phyloP scores from a whole-genome alignment of 1,140 invertebrate species.

The Nasonia vitripennis region DNA sequence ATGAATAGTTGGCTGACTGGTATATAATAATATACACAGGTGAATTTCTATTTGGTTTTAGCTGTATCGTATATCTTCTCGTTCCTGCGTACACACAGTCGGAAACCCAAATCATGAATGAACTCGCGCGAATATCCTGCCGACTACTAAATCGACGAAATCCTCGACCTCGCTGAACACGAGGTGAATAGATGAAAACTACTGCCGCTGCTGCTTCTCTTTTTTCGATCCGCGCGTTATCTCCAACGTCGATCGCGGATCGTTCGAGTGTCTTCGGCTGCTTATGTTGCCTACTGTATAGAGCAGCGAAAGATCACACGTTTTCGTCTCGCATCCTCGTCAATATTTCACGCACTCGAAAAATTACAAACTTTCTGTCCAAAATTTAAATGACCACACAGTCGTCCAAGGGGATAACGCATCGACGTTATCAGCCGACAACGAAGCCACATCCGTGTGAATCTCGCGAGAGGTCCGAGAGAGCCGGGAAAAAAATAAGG shows the following conservation, averaged over 20 bases:
- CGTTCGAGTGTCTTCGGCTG: slow-evolving; percentile 25
- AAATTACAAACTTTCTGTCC: not conserved
- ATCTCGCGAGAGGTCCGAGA: slow-evolving; percentile 33
- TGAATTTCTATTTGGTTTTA: not conserved
- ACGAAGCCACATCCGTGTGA: slow-evolving; percentile 45
- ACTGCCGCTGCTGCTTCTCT: slow-evolving; percentile 16
- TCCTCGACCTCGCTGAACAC: slow-evolving; percentile 19
- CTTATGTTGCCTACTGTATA: slow-evolving; percentile 1
- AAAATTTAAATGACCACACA: not conserved
- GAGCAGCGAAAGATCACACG: not conserved
- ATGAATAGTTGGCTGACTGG: no score
- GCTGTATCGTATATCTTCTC: not conserved
- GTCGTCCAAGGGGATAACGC: no score
- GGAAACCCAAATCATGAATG: slow-evolving; percentile 8
- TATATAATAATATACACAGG: not conserved
- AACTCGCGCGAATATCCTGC: slow-evolving; percentile 14
- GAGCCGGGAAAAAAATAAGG: not conserved
- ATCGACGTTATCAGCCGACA: slow-evolving; percentile 21
- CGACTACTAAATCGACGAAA: not conserved
- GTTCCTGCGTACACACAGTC: no score
- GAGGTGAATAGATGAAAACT: slow-evolving; percentile 43
- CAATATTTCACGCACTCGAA: not conserved
- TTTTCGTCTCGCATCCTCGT: not conserved
- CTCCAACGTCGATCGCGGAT: slow-evolving; percentile 29
- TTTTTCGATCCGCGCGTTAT: slow-evolving; percentile 33